phyloP scores from a whole-genome alignment of 2,888 invertebrate species.

The Metallyticus violacea region DNA sequence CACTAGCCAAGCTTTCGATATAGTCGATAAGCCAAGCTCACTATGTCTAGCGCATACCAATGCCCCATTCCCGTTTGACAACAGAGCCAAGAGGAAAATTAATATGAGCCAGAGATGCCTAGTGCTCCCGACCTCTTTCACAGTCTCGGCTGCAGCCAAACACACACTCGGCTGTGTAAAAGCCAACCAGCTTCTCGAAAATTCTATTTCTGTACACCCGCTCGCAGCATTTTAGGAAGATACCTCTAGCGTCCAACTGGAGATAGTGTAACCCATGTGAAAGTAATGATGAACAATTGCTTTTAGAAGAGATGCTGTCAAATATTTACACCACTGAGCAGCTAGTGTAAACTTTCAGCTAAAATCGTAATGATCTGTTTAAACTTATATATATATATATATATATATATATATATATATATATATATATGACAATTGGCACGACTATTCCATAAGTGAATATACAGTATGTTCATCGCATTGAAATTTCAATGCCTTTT shows the following conservation, averaged over 20 bases:
- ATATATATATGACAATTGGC: too few relatives aligned
- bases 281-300: too few relatives aligned
- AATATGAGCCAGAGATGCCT: neutral
- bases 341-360: too few relatives aligned
- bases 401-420: too few relatives aligned
- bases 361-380: too few relatives aligned
- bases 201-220: neutral
- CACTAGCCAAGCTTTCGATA: neutral
- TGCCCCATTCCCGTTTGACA: neutral
- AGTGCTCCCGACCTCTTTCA: neutral
- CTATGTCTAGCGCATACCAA: neutral
- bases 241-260: neutral
- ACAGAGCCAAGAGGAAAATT: neutral
- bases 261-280: neutral
- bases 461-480: too few relatives aligned
- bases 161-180: neutral
- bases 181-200: neutral
- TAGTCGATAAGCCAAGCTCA: neutral
- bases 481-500: too few relatives aligned
- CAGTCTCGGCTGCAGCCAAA: neutral
- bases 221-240: neutral
- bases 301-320: too few relatives aligned
- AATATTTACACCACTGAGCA: too few relatives aligned
- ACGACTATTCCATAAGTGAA: too few relatives aligned
- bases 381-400: too few relatives aligned